phyloP scores from a whole-genome alignment of 2,888 invertebrate species.

The Brachycybe producta region DNA sequence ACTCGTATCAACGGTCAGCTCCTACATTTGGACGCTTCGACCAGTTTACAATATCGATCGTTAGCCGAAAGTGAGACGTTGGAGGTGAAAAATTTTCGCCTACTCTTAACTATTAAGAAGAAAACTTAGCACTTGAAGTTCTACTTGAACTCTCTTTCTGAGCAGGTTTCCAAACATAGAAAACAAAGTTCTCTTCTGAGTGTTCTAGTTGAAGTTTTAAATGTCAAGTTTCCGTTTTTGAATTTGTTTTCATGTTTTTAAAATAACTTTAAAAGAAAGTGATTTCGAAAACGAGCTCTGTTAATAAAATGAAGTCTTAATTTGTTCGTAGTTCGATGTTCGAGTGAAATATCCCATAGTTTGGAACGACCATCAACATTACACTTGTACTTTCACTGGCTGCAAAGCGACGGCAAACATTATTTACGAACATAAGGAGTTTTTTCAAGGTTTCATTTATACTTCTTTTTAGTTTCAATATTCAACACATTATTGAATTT shows the following conservation, averaged over 20 bases:
- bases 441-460: constrained; percentile 70
- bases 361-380: constrained; percentile 95
- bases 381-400: constrained; percentile 80
- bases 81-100: constrained; percentile 46
- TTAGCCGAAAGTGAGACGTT: constrained; percentile 88
- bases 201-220: background rate
- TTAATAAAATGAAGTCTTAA: constrained; percentile 81
- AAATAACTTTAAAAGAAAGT: too few species aligned
- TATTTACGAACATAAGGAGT: constrained; percentile 89
- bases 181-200: background rate
- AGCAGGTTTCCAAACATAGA: background rate
- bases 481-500: too few species aligned
- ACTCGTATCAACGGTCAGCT: constrained; percentile 87
- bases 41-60: constrained; percentile 84
- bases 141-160: background rate
- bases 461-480: constrained; percentile 16
- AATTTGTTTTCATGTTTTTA: constrained; percentile 31
- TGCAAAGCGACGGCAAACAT: constrained; percentile 87
- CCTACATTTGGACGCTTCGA: constrained; percentile 85
- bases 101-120: background rate
- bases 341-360: constrained; percentile 76
- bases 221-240: constrained; percentile 28
- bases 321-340: constrained; percentile 66
- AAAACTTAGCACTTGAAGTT: background rate
- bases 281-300: constrained; percentile 72